phyloP scores from a whole-genome alignment of 2,797 vertebrate species.

The Mormyrops boulengeri region DNA sequence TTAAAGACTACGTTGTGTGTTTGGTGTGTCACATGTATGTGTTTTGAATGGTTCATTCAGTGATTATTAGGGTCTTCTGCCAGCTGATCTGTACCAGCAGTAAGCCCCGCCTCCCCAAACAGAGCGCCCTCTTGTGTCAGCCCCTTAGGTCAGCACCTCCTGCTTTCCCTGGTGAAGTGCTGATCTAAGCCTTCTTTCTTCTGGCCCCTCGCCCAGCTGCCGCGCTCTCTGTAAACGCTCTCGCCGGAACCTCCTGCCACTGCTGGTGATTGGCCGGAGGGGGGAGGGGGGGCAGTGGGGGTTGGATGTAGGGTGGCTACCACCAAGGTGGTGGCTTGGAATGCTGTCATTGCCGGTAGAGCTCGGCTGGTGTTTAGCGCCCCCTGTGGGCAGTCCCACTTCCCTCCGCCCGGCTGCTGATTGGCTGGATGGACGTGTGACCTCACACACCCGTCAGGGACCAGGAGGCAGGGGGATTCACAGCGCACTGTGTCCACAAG shows the following conservation, averaged over 20 bases:
- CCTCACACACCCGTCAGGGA: neutral
- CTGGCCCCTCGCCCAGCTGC: neutral
- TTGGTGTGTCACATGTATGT: neutral
- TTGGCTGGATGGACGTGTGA: neutral
- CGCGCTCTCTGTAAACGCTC: neutral
- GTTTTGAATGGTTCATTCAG: neutral
- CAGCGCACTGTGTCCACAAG: neutral
- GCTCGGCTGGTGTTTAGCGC: neutral
- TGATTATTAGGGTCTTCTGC: neutral
- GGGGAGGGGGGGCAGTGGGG: neutral
- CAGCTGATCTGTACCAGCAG: neutral
- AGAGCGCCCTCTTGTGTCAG: neutral
- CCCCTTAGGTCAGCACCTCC: neutral
- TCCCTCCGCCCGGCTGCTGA: neutral
- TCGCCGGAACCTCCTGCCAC: neutral
- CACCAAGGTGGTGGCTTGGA: neutral
- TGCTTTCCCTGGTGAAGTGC: neutral
- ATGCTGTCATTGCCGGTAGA: neutral
- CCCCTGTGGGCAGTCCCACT: neutral
- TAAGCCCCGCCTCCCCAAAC: neutral
- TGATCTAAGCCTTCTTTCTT: neutral
- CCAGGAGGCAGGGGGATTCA: neutral
- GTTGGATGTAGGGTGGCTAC: neutral
- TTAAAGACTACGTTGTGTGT: neutral
- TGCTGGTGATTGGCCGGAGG: neutral